Base-by-base conservation (phyloP, 2,888 invertebrate genomes). In the Limnephilus marmoratus region DNA sequence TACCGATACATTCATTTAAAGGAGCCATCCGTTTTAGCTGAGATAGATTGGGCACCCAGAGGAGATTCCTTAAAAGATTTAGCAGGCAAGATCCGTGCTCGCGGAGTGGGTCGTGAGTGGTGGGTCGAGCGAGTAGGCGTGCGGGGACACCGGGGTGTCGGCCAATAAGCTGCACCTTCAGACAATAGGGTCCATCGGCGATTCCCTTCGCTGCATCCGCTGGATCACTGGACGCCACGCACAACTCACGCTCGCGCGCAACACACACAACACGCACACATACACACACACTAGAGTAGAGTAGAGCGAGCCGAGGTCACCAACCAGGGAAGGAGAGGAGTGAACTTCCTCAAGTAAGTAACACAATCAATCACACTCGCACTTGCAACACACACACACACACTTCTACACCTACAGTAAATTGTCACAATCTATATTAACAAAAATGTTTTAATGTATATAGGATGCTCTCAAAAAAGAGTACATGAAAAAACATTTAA, bases 391-490 rank as follows among this genome's bases (percentile, higher is more conserved):
- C 4, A 18, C 53, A 53, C 7, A 53, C 53, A 53, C 53, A 53
- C 53, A 90, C 80, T 85, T 90, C 92, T 93, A 93, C 90, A 90
- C 90, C 94, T 93, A 94, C 93, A 94, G 93, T 94, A 93, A 94
- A 93, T 92, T 92, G 93, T 94, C 93, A 93, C 93, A 93, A 93
- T 94, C 94, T 94, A 94, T 94, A 94, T 94, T 94, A 94, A 94
- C 94, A 95, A 95, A 95, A 93, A 92, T 94, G 95, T 95, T 95
- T 89, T 96, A 95, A 95, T 95, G 96, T 95, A 96, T 95, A 95
- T 95, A 95, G 95, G 95, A 96, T 96, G 96, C 96, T 96, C 96
- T 96, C 95, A 96, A 96, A 96, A 96, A 96, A 96, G 96, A 96
- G 96, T 96, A 96, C 96, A 95, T 95, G 96, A 95, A 96, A 96